Evolutionary conservation across 2,113 vertebrate genomes (phyloP).

Genomic region (Tenebrosternarchus preto): DNA sequence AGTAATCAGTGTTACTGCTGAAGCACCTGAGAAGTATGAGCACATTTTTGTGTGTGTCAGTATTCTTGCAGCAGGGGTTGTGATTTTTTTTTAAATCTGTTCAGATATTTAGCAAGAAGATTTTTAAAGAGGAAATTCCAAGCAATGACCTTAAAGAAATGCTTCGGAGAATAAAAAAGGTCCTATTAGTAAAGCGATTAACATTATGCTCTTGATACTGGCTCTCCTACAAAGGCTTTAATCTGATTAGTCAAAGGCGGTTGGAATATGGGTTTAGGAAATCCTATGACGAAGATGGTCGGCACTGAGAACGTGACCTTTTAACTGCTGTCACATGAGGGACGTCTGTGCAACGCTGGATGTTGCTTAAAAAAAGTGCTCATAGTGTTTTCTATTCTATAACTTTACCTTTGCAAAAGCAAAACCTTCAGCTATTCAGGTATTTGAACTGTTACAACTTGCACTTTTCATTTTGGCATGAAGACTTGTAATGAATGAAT

Average conservation of each 20-base stretch:
- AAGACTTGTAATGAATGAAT: background rate
- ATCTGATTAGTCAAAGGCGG: background rate
- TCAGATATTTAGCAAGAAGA: too few species aligned
- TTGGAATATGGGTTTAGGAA: too few species aligned
- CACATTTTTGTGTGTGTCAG: too few species aligned
- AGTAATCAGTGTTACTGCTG: too few species aligned
- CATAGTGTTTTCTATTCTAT: background rate
- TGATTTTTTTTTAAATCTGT: too few species aligned
- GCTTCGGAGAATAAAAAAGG: too few species aligned
- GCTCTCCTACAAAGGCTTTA: too few species aligned
- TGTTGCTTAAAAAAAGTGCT: background rate
- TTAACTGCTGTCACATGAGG: background rate
- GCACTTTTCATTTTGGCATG: too few species aligned
- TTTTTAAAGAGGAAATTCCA: too few species aligned
- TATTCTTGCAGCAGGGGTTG: too few species aligned
- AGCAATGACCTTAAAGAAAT: too few species aligned
- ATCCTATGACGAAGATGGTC: background rate
- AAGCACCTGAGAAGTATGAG: too few species aligned
- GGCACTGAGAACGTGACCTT: background rate
- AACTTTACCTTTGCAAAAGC: background rate
- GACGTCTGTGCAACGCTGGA: conserved; percentile 4
- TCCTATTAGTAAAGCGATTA: background rate
- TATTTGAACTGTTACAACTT: background rate
- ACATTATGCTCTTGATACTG: background rate
- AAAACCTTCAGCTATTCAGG: background rate